These are phyloP conservation scores for Gnatocerus cornutus DNA, from an alignment of 2,888 invertebrate genomes.

Conservation along the genomic window DNA sequence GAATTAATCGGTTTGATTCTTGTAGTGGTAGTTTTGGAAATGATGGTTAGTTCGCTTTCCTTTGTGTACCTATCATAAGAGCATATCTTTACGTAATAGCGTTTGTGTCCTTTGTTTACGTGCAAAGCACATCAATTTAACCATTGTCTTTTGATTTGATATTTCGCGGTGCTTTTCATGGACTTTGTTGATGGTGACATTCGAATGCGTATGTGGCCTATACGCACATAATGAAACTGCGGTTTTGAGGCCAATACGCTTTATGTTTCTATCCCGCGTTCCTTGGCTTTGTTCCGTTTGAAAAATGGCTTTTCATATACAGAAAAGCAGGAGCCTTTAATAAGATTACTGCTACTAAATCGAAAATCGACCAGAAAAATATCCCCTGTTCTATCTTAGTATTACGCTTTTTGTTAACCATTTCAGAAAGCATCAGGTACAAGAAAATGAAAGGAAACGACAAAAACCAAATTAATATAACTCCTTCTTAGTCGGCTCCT, in stretches of 20 bases:
- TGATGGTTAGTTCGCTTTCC: too few relatives aligned
- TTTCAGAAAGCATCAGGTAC: slow-evolving; percentile 1
- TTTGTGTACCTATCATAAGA: slow-evolving; percentile 19
- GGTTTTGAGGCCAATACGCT: slow-evolving; percentile 50
- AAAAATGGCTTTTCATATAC: slow-evolving; percentile 52
- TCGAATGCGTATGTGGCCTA: slow-evolving; percentile 46
- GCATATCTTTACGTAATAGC: slow-evolving; percentile 4
- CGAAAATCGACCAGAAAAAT: slow-evolving; percentile 41
- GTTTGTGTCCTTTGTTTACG: slow-evolving; percentile 24
- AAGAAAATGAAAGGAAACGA: slow-evolving; percentile 15
- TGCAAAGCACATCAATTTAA: slow-evolving; percentile 15
- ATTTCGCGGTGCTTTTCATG: slow-evolving; percentile 39
- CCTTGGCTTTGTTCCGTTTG: slow-evolving; percentile 49
- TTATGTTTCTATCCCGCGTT: slow-evolving; percentile 49
- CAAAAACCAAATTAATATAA: slow-evolving; percentile 11
- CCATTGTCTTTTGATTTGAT: slow-evolving; percentile 37
- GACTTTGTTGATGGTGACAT: slow-evolving; percentile 47
- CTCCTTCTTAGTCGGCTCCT: neutral
- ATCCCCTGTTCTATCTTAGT: slow-evolving; percentile 10
- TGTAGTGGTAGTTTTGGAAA: neutral
- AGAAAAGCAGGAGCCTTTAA: slow-evolving; percentile 42
- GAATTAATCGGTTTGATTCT: slow-evolving; percentile 19
- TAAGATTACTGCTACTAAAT: slow-evolving; percentile 42
- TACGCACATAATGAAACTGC: slow-evolving; percentile 50
- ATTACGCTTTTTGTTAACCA: slow-evolving; percentile 19